Evolutionary conservation across 2,113 vertebrate genomes (phyloP), one percentile per base, ranked within the genome.

Genomic region (Oceanites oceanicus): DNA sequence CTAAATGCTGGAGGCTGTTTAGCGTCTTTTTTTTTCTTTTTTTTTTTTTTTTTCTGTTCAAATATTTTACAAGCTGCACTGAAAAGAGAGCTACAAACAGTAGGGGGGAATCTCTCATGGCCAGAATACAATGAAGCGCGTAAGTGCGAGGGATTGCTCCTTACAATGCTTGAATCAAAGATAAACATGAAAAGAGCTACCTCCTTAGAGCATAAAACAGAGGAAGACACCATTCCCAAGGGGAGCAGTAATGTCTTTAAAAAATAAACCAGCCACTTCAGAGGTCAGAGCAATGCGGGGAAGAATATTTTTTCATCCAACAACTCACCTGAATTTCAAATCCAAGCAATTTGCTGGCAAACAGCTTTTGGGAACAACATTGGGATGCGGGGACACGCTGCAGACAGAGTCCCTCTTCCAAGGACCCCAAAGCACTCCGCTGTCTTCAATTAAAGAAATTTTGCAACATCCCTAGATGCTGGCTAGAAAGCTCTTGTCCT

Each of bases 81-180:
- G 91, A 89, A 97, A 92, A 97, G 80, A 95, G 80, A 95, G 94
- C 80, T 94, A 92, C 95, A 97, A 97, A 91, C 95, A 94, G 92
- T 91, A 81, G 95, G 97, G 95, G 73, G 94, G 94, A 89, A 78
- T 73, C 91, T 95, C 96, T 95, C 94, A 87, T 73, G 89, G 94
- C 38, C 62, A 82, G 95, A 97, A 92, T 94, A 97, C 95, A 97
- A 96, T 96, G 96, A 95, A 88, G 77, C 9, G 0, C 53, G 0
- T 95, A 95, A 97, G 80, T 95, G 89, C 4, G 7, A 93, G 80
- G 92, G 94, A 97, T 92, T 97, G 95, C 80, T 94, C 86, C 91
- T 96, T 95, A 94, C 96, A 97, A 88, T 76, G 81, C 55, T 88
- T 91, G 80, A 94, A 96, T 97, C 96, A 97, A 97, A 97, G 96